Conservation (phyloP, 2,113 vertebrate genomes). For the Alexandromys fortis region DNA sequence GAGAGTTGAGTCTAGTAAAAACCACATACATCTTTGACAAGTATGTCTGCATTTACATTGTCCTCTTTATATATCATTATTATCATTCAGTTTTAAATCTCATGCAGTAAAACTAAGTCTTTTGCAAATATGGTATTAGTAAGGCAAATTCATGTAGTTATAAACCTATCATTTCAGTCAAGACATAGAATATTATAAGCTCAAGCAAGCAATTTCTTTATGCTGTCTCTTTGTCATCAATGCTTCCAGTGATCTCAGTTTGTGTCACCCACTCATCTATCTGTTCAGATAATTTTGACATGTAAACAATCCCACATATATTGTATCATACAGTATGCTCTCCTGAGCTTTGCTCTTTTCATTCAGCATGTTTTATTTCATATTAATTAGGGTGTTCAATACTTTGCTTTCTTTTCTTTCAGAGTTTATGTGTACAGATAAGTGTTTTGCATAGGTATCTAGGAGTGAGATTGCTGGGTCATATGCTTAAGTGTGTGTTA, state of each 20-base stretch:
- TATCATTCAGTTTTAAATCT: constrained; percentile 19
- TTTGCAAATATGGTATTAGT: constrained; percentile 2
- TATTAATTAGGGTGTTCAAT: not conserved
- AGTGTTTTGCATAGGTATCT: not conserved
- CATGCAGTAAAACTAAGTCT: not conserved
- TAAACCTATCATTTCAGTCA: not conserved
- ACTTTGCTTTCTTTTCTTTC: not conserved
- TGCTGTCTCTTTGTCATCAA: not conserved
- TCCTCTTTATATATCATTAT: not conserved
- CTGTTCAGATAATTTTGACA: not conserved
- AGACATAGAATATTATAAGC: not conserved
- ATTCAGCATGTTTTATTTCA: not conserved
- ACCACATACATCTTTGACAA: not conserved
- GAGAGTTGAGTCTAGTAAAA: not conserved
- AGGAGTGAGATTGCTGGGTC: not conserved
- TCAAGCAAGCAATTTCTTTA: not conserved
- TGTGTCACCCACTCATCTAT: not conserved
- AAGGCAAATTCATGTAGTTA: not conserved
- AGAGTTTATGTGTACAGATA: not conserved
- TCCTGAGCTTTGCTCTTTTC: not conserved
- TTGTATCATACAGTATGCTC: not conserved
- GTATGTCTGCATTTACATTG: not conserved
- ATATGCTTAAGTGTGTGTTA: not conserved
- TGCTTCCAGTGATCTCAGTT: not conserved
- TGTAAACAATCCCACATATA: not conserved